Evolutionary conservation across 2,797 vertebrate species (phyloP).

Genomic region (Crotalus adamanteus): DNA sequence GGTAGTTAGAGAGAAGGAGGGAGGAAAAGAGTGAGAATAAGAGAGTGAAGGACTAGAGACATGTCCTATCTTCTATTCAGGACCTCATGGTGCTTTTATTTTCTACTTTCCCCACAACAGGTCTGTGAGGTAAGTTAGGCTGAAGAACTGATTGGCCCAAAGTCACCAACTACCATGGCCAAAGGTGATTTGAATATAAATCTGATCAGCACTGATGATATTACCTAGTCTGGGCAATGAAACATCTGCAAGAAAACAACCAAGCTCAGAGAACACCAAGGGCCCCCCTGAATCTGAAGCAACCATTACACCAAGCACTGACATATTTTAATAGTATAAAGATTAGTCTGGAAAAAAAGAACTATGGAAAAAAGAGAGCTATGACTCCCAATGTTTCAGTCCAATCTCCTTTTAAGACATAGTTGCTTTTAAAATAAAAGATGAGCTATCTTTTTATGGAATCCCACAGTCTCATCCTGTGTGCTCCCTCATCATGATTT

Average conservation of each 20-base stretch:
- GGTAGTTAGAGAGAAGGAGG: neutral
- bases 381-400: neutral
- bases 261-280: neutral
- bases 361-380: neutral
- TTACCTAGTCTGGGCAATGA: neutral
- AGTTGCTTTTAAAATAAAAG: neutral
- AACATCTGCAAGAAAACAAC: neutral
- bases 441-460: neutral
- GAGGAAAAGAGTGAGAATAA: neutral
- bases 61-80: neutral
- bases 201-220: neutral
- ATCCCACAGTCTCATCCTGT: neutral
- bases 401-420: neutral
- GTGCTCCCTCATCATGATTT: neutral
- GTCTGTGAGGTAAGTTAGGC: neutral
- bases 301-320: neutral
- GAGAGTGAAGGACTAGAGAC: neutral
- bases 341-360: neutral
- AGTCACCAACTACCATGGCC: neutral
- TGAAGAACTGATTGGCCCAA: neutral
- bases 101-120: neutral
- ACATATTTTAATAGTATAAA: neutral
- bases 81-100: neutral
- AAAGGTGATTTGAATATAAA: neutral
- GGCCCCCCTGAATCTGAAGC: neutral